phyloP scores from a whole-genome alignment of 2,888 invertebrate species.

The Pammene fasciana region DNA sequence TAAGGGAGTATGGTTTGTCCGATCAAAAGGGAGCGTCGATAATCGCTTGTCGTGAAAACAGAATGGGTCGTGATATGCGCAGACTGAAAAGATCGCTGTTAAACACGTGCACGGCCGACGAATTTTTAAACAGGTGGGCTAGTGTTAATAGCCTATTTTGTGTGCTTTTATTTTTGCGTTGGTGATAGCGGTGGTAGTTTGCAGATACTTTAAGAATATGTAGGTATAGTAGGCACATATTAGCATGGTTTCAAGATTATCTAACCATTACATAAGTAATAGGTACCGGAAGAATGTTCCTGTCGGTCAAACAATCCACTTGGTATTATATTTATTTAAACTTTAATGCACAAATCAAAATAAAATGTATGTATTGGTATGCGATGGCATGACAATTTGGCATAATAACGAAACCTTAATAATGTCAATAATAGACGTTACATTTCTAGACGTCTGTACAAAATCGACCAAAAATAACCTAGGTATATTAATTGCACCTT shows the following conservation, averaged over 20 bases:
- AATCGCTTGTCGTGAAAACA: constrained; percentile 57
- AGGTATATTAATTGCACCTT: too few species aligned
- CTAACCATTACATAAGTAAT: neutral
- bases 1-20: constrained; percentile 57
- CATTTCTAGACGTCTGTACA: too few species aligned
- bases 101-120: constrained; percentile 74
- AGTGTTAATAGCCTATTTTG: constrained; percentile 45
- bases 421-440: too few species aligned
- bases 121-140: constrained; percentile 75
- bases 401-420: too few species aligned
- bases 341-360: too few species aligned
- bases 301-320: too few species aligned
- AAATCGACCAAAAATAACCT: too few species aligned
- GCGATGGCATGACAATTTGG: too few species aligned
- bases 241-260: neutral
- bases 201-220: neutral
- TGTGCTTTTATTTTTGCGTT: constrained; percentile 25
- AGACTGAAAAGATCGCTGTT: constrained; percentile 69
- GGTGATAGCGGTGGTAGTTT: neutral
- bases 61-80: constrained; percentile 62
- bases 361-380: too few species aligned
- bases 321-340: too few species aligned
- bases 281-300: too few species aligned
- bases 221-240: neutral
- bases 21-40: constrained; percentile 54